Conservation (phyloP, 1,140 invertebrate species). For the Drosophila sproati region DNA sequence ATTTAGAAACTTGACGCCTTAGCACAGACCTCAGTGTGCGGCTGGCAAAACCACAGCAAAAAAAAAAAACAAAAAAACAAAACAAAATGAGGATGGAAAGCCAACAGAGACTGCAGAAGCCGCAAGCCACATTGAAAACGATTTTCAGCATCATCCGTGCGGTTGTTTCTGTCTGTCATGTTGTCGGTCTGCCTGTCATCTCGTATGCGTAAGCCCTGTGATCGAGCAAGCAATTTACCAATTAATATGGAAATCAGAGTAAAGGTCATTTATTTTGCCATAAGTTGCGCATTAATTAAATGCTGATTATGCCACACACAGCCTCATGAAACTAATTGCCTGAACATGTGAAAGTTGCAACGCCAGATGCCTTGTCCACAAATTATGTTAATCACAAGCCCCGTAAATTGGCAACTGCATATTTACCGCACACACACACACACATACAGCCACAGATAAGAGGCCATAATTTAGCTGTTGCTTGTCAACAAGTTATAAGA, state of each 20-base stretch:
- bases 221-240: conserved; percentile 59
- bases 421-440: neutral
- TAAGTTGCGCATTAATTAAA: conserved; percentile 48
- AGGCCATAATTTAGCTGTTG: conserved; percentile 20
- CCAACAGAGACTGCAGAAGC: conserved; percentile 34
- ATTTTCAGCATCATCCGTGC: neutral
- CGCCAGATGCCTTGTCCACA: conserved; percentile 3
- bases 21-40: conserved; percentile 46
- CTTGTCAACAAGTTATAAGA: conserved; percentile 20
- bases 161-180: neutral
- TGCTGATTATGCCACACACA: conserved; percentile 57
- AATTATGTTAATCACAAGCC: conserved; percentile 45
- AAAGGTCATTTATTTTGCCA: conserved; percentile 47
- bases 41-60: neutral
- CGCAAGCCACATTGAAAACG: conserved; percentile 18
- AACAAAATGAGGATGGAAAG: neutral
- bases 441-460: neutral
- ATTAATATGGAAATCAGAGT: conserved; percentile 76
- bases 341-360: conserved; percentile 27
- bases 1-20: conserved; percentile 38
- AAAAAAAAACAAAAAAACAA: neutral
- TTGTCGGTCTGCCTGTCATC: neutral
- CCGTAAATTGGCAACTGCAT: conserved; percentile 27
- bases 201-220: conserved; percentile 59
- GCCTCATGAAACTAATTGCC: conserved; percentile 29